Conservation (phyloP, 1,140 invertebrate species). For the Drosophila truncata region DNA sequence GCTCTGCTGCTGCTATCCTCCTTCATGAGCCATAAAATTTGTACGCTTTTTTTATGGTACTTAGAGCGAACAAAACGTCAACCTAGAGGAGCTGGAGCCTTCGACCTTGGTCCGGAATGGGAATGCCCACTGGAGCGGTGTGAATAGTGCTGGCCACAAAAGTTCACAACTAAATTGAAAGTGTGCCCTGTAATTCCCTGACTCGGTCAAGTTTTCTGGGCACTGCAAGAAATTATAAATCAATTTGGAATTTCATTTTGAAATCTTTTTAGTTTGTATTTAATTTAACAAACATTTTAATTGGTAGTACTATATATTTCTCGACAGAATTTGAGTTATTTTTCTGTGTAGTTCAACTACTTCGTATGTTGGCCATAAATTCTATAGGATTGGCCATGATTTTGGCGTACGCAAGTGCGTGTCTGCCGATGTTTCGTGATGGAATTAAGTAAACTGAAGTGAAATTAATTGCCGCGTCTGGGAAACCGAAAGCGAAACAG, state of each 20-base stretch:
- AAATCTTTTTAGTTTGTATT: neutral
- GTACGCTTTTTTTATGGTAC: conserved; percentile 73
- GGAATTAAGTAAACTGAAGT: conserved; percentile 78
- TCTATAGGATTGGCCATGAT: conserved; percentile 45
- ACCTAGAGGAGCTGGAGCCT: conserved; percentile 22
- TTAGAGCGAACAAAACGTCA: conserved; percentile 70
- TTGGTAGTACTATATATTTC: neutral
- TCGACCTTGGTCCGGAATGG: conserved; percentile 54
- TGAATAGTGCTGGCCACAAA: conserved; percentile 54
- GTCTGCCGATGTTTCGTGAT: conserved; percentile 72
- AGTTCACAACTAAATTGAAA: conserved; percentile 62
- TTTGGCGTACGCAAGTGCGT: conserved; percentile 61
- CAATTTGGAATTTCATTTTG: neutral
- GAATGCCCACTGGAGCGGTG: conserved; percentile 40
- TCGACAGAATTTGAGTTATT: conserved; percentile 16
- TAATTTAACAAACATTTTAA: neutral
- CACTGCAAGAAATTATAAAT: conserved; percentile 6
- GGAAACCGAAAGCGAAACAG: conserved; percentile 46
- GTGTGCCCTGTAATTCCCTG: conserved; percentile 16
- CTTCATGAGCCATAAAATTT: conserved; percentile 67
- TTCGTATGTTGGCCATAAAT: conserved; percentile 68
- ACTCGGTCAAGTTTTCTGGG: conserved; percentile 28
- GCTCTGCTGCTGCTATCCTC: conserved; percentile 9
- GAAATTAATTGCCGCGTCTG: conserved; percentile 77
- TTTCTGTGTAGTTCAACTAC: conserved; percentile 3